phyloP scores from a whole-genome alignment of 2,888 invertebrate genomes.

The Trissolcus brochymenae region DNA sequence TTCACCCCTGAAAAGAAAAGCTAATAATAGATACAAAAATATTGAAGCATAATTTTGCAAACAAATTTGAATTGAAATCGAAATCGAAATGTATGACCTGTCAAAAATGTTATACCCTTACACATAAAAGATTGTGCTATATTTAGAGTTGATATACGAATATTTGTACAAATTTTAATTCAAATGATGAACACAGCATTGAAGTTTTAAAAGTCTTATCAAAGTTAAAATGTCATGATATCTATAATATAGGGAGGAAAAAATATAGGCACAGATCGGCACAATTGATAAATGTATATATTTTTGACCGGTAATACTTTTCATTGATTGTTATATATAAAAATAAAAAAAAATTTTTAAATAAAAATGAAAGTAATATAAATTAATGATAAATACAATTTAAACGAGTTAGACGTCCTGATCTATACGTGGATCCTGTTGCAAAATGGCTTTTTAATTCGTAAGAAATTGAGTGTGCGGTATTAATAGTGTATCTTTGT shows the following conservation, averaged over 20 bases:
- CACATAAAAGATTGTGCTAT: too few relatives aligned
- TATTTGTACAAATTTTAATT: too few relatives aligned
- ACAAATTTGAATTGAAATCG: constrained; percentile 2
- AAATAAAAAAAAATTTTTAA: constrained; percentile 4
- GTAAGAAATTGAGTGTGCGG: too few relatives aligned
- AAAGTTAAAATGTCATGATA: too few relatives aligned
- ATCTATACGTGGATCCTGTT: not conserved
- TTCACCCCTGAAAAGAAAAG: not conserved
- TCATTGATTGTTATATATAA: constrained; percentile 6
- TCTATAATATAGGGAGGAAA: too few relatives aligned
- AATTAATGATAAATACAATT: constrained; percentile 5
- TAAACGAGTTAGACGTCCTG: constrained; percentile 1
- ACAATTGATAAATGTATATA: not conserved
- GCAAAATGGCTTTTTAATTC: too few relatives aligned
- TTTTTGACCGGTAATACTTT: constrained; percentile 1
- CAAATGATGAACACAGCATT: too few relatives aligned
- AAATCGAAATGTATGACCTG: constrained; percentile 9
- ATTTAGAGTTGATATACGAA: too few relatives aligned
- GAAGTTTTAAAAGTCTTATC: too few relatives aligned
- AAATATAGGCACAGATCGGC: not conserved
- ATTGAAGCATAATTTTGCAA: constrained; percentile 8
- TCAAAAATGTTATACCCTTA: not conserved
- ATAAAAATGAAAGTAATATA: constrained; percentile 13
- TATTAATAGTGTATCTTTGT: too few relatives aligned
- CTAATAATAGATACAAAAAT: not conserved